A percentile compares a stretch with the other conserved stretches of the same genome.
These are phyloP conservation scores for Streptopelia turtur DNA, from an alignment of 2,797 vertebrate genomes.

Conservation along the genomic window DNA sequence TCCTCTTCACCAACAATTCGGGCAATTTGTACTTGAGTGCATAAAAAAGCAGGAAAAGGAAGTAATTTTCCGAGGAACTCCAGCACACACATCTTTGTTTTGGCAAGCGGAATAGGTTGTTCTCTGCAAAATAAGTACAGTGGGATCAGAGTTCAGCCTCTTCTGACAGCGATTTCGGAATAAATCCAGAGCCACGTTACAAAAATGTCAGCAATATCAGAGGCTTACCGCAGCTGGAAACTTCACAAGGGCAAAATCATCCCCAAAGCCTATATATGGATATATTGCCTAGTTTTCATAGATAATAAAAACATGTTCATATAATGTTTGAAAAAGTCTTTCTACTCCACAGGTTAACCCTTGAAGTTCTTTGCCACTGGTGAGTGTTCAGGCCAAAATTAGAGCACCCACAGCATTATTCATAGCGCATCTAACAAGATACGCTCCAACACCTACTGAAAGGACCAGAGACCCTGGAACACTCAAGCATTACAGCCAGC, in stretches of 20 bases:
- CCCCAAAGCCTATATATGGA: not conserved
- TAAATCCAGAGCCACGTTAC: not conserved
- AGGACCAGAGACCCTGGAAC: not conserved
- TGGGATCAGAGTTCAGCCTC: slow-evolving; percentile 15
- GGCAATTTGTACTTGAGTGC: not conserved
- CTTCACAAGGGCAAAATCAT: not conserved
- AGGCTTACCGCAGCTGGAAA: not conserved
- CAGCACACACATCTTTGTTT: not conserved
- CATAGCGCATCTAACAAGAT: not conserved
- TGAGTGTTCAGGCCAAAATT: fast-evolving
- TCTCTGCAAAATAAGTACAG: not conserved
- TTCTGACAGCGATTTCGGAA: not conserved
- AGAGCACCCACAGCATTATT: not conserved
- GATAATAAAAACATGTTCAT: not conserved
- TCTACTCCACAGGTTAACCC: not conserved
- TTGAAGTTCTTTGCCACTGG: not conserved
- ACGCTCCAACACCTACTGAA: not conserved
- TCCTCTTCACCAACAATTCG: not conserved
- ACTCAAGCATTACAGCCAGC: not conserved
- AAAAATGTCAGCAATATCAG: not conserved
- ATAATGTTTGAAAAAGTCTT: not conserved
- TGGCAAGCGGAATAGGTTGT: not conserved
- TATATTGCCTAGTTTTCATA: not conserved
- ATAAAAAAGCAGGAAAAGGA: not conserved
- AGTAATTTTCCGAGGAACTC: not conserved